phyloP scores from a whole-genome alignment of 2,113 vertebrate species.

The Corythaeola cristata region DNA sequence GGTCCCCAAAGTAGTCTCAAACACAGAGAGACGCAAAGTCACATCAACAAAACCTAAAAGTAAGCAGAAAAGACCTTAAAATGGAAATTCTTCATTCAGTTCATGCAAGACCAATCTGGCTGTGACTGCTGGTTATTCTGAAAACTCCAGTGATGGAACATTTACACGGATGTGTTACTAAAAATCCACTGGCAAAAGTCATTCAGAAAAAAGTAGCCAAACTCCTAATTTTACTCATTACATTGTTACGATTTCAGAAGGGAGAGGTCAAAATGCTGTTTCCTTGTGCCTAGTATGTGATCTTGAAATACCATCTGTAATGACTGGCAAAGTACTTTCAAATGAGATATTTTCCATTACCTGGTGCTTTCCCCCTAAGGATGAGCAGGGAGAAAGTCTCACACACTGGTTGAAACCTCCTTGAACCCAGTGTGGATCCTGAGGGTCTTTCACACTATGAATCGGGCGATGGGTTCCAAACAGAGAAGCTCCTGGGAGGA shows the following conservation, averaged over 20 bases:
- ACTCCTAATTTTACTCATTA: not conserved
- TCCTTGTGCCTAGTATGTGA: not conserved
- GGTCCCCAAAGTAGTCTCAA: conserved; percentile 82
- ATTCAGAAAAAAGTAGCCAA: not conserved
- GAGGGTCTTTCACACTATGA: not conserved
- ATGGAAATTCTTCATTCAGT: conserved; percentile 70
- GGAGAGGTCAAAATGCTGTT: not conserved
- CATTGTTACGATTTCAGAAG: not conserved
- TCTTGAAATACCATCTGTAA: not conserved
- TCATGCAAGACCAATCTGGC: conserved; percentile 47
- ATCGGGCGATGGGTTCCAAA: not conserved
- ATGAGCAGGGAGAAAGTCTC: not conserved
- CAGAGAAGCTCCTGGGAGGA: not conserved
- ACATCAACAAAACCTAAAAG: conserved; percentile 70
- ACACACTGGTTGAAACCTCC: not conserved
- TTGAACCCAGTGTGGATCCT: not conserved
- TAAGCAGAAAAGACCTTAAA: conserved; percentile 73
- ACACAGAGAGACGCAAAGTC: conserved; percentile 67
- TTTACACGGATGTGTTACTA: not conserved
- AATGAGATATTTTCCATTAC: not conserved
- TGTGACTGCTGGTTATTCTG: conserved; percentile 17
- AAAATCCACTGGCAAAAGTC: not conserved
- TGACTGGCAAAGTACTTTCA: not conserved
- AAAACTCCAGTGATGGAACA: not conserved
- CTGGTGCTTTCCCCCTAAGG: not conserved